These are phyloP conservation scores for Metopolophium dirhodum DNA, from an alignment of 1,140 invertebrate species.

Conservation along the genomic window DNA sequence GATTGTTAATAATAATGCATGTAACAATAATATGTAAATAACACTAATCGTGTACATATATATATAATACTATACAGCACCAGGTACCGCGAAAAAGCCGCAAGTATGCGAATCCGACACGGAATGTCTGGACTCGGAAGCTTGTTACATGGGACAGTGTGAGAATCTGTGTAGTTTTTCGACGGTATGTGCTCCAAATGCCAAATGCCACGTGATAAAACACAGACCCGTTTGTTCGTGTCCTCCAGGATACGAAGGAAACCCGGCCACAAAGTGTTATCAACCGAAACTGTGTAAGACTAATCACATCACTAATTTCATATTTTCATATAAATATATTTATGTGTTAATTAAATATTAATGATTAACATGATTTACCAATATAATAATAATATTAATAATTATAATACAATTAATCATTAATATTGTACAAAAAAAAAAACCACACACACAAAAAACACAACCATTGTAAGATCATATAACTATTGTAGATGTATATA, in stretches of 20 bases:
- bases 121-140: constrained; percentile 77
- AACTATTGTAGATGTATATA: neutral
- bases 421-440: neutral
- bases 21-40: constrained; percentile 29
- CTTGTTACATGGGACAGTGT: constrained; percentile 76
- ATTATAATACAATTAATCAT: neutral
- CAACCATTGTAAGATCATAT: neutral
- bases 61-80: constrained; percentile 65
- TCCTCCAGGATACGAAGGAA: constrained; percentile 75
- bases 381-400: neutral
- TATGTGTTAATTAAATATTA: neutral
- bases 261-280: constrained; percentile 77
- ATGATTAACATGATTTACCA: neutral
- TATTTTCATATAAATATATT: neutral
- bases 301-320: constrained; percentile 49
- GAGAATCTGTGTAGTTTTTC: constrained; percentile 78
- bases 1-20: constrained; percentile 4
- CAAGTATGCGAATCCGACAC: constrained; percentile 76
- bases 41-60: constrained; percentile 45
- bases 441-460: neutral
- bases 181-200: constrained; percentile 72
- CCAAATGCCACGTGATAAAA: constrained; percentile 76
- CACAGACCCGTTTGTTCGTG: constrained; percentile 80
- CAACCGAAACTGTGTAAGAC: constrained; percentile 75
- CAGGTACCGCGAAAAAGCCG: constrained; percentile 70